Percentiles rank a stretch among this genome's conserved stretches.
Conservation (phyloP, 2,113 vertebrate genomes). For the Salvelinus alpinus region DNA sequence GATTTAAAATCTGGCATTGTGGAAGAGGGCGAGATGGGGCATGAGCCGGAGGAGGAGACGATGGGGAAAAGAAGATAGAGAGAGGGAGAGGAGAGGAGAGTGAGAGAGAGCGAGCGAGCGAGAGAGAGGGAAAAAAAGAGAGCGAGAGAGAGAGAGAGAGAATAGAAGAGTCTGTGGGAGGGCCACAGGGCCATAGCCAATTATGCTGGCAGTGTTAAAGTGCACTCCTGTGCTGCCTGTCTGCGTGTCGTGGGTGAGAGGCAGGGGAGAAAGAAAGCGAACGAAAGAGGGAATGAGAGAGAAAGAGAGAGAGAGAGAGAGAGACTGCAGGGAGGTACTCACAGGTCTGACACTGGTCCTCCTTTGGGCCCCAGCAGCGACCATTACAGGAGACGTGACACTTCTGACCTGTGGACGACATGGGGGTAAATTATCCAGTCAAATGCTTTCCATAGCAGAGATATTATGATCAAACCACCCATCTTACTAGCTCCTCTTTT, state of each 20-base stretch:
- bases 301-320: neutral
- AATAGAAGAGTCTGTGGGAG: neutral
- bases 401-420: conserved; percentile 81
- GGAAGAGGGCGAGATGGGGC: neutral
- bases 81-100: neutral
- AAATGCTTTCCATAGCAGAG: neutral
- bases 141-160: neutral
- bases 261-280: neutral
- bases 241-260: conserved; percentile 15
- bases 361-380: conserved; percentile 93
- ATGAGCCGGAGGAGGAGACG: neutral
- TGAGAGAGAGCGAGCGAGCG: neutral
- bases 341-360: conserved; percentile 93
- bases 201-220: conserved; percentile 28
- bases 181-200: conserved; percentile 22
- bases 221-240: conserved; percentile 17
- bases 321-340: conserved; percentile 68
- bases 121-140: neutral
- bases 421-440: neutral
- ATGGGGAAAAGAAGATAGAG: conserved; percentile 3
- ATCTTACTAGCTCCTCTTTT: neutral
- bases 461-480: neutral
- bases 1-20: neutral
- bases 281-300: neutral
- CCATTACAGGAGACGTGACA: conserved; percentile 94